Evolutionary conservation across 1,140 invertebrate species (phyloP).

Genomic region (Cotesia typhae): DNA sequence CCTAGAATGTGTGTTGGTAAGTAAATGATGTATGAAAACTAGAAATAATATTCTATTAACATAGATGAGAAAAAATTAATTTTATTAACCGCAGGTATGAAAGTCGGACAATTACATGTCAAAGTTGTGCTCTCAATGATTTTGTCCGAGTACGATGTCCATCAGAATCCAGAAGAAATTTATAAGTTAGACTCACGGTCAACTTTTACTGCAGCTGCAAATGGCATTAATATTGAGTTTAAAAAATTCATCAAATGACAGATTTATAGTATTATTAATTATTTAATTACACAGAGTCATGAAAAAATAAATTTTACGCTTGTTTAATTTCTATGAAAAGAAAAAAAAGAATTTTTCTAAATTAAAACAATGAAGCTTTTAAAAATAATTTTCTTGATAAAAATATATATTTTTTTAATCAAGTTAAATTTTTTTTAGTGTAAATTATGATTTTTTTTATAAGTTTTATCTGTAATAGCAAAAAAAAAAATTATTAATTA

Average conservation of each 20-base stretch:
- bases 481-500: too few relatives aligned
- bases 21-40: constrained; percentile 18
- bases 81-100: constrained; percentile 63
- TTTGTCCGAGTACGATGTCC: constrained; percentile 62
- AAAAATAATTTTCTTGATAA: not conserved
- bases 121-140: constrained; percentile 70
- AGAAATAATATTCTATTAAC: constrained; percentile 2
- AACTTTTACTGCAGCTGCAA: constrained; percentile 53
- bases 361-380: too few relatives aligned
- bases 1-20: constrained; percentile 50
- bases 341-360: too few relatives aligned
- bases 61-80: not conserved
- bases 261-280: too few relatives aligned
- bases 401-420: not conserved
- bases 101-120: constrained; percentile 73
- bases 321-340: too few relatives aligned
- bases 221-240: constrained; percentile 46
- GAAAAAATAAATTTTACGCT: too few relatives aligned
- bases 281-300: too few relatives aligned
- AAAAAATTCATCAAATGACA: constrained; percentile 23
- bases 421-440: too few relatives aligned
- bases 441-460: too few relatives aligned
- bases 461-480: too few relatives aligned
- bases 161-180: constrained; percentile 50
- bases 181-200: constrained; percentile 51